These are phyloP conservation scores for Columba guinea DNA, from an alignment of 2,797 vertebrate species.

Conservation along the genomic window DNA sequence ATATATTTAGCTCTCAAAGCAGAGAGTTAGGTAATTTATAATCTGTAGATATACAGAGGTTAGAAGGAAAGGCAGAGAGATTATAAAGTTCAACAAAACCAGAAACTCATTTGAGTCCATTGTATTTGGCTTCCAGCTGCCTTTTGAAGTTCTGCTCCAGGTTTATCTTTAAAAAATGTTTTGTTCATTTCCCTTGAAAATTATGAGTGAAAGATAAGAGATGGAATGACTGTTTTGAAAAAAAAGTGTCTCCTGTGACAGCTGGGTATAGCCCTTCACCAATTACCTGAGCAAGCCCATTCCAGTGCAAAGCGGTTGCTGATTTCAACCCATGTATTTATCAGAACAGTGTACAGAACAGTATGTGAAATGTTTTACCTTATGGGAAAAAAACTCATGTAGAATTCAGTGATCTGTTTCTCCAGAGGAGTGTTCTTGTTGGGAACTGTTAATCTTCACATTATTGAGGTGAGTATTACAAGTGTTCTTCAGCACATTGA, in stretches of 20 bases:
- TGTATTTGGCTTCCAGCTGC: background rate
- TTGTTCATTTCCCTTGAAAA: background rate
- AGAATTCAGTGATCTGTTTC: background rate
- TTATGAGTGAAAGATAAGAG: background rate
- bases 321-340: background rate
- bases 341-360: background rate
- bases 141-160: background rate
- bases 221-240: background rate
- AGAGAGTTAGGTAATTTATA: background rate
- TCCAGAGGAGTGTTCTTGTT: background rate
- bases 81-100: background rate
- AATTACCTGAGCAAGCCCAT: background rate
- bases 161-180: background rate
- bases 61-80: background rate
- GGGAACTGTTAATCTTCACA: background rate
- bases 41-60: background rate
- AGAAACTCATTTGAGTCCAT: background rate
- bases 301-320: background rate
- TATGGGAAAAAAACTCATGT: background rate
- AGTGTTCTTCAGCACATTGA: background rate
- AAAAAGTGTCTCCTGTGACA: background rate
- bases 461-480: background rate
- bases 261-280: background rate
- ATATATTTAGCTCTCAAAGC: background rate
- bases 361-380: background rate